Evolutionary conservation across 2,797 vertebrate species (phyloP), one percentile per base, ranked within the genome.

Genomic region (Sebastes kiyomatsui): DNA sequence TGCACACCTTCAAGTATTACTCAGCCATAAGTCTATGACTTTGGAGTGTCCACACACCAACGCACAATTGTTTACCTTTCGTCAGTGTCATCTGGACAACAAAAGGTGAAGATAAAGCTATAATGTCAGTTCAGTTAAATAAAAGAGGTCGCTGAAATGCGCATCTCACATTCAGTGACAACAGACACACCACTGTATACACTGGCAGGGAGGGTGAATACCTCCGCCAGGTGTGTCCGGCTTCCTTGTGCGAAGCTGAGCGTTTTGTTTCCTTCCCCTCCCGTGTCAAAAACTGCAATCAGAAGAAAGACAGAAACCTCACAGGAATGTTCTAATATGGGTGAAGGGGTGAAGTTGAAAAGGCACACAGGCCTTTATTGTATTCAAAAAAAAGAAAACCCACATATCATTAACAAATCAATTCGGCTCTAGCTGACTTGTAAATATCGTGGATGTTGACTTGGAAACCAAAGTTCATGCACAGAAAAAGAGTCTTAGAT

Each of bases 171-270:
- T 27, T 59, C 14, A 20, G n/a, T 22, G 60, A 78, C 9, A 55
- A 46, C 1, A 60, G 20, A 83, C 79, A 81, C 71, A 62, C 23
- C 69, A 74, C 62, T 33, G 60, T 67, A 64, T 38, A 75, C 54
- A 68, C 33, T 67, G 77, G 70, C 35, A 82, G 80, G 72, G 56
- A 76, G 75, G 32, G 65, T 28, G 60, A 90, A 91, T 90, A 89
- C 87, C 83, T 88, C 68, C 2, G 7, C 49, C 87, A 89, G 92
- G 91, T 88, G 88, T 92, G 92, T 91, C 86, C 72, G 72, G 27
- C 22, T 56, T 65, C n/a, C 54, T 30, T 60, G 4, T 67, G 54
- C 35, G 49, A 42, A 8, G 22, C 33, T 18, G 33, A 56, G 12
- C 2, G 10, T 69, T 76, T 77, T 20, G 7, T 59, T 69, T 67